Percentiles rank a stretch among this genome's conserved stretches.
These are phyloP conservation scores for Calyptommatus sinebrachiatus DNA, from an alignment of 2,113 vertebrate genomes.

Conservation along the genomic window DNA sequence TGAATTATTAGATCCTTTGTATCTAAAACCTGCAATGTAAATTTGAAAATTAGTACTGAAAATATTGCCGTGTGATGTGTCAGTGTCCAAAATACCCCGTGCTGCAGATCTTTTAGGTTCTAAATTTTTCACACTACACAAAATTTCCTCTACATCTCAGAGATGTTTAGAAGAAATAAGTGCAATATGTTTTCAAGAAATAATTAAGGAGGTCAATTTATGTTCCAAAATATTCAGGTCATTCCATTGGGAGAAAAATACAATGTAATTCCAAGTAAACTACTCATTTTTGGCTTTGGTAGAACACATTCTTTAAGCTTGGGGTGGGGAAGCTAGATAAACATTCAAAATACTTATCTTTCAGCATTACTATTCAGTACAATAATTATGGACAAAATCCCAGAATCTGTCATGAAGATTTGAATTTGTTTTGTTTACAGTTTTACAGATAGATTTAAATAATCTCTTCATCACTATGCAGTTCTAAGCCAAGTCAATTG, in stretches of 20 bases:
- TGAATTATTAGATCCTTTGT: slow-evolving; percentile 82
- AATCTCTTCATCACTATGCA: neutral
- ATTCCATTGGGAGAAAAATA: neutral
- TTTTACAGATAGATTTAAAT: neutral
- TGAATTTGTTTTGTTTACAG: neutral
- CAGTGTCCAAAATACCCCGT: neutral
- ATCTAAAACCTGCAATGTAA: slow-evolving; percentile 84
- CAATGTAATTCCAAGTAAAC: neutral
- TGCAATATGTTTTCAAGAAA: neutral
- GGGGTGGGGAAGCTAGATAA: neutral
- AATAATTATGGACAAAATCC: neutral
- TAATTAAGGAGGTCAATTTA: neutral
- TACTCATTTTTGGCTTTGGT: neutral
- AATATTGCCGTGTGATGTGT: neutral
- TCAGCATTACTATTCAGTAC: too few relatives aligned
- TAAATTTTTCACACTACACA: neutral
- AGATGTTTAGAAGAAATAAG: neutral
- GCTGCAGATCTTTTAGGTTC: neutral
- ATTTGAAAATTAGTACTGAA: neutral
- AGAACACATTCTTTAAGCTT: neutral
- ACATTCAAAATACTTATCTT: neutral
- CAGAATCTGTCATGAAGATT: neutral
- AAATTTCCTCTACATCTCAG: neutral
- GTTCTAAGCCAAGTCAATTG: neutral
- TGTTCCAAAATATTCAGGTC: neutral